A percentile compares a stretch with the other conserved stretches of the same genome.
Evolutionary conservation across 35 echinoderm and acorn worm genomes (phyloP).

Genomic region (Lytechinus variegatus): DNA sequence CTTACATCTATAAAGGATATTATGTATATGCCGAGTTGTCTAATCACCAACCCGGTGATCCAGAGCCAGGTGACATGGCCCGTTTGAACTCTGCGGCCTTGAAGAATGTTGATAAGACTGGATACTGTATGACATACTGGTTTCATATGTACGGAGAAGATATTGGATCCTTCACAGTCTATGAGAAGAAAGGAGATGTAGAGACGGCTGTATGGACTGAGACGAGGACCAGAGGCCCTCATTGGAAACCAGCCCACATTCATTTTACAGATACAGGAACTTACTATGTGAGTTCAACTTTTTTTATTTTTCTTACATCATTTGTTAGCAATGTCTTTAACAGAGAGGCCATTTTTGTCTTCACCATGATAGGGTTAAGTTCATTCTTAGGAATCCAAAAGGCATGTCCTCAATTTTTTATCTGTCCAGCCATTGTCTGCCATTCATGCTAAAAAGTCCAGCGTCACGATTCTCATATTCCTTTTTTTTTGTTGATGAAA

Average conservation of each 20-base stretch:
- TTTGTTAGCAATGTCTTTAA: too few species aligned
- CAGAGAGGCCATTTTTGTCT: too few species aligned
- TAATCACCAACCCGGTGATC: background rate
- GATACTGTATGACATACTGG: slow-evolving; percentile 83
- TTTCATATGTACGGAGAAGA: slow-evolving; percentile 90
- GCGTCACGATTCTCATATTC: too few species aligned
- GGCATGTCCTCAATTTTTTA: too few species aligned
- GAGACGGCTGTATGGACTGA: slow-evolving; percentile 51
- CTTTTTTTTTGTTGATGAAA: too few species aligned
- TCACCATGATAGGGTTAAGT: too few species aligned
- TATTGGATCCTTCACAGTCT: slow-evolving; percentile 71
- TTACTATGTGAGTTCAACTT: background rate
- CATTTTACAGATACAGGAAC: slow-evolving; percentile 25
- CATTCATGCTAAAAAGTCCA: too few species aligned
- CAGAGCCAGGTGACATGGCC: slow-evolving; percentile 40
- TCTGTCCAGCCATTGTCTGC: too few species aligned
- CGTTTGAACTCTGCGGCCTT: slow-evolving; percentile 57
- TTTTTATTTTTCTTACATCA: too few species aligned
- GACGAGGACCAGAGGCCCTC: slow-evolving; percentile 59
- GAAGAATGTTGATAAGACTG: background rate
- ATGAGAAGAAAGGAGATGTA: background rate
- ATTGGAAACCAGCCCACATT: slow-evolving; percentile 67
- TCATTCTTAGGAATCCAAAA: too few species aligned
- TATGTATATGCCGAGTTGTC: slow-evolving; percentile 76
- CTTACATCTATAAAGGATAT: slow-evolving; percentile 47